Conservation (phyloP, 2,888 invertebrate genomes). For the Spatulosminthurus flaviceps region DNA sequence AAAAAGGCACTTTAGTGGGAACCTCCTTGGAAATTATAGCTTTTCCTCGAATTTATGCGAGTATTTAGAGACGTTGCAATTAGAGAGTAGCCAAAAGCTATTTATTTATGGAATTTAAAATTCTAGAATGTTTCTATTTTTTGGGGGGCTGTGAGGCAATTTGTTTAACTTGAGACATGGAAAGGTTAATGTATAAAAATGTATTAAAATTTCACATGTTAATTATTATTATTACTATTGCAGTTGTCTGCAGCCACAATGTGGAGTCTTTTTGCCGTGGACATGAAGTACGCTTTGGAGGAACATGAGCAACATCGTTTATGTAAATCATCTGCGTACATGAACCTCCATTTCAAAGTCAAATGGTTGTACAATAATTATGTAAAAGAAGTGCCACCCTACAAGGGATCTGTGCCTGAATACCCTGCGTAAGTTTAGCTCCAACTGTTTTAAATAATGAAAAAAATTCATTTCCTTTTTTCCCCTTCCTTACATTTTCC, state of each 20-base stretch:
- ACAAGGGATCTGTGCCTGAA: conserved; percentile 96
- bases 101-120: neutral
- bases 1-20: no score
- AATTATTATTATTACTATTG: conserved; percentile 54
- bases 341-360: conserved; percentile 99
- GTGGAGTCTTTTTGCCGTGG: conserved; percentile 96
- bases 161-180: neutral
- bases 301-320: conserved; percentile 95
- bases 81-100: neutral
- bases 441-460: no score
- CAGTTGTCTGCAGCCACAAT: conserved; percentile 96
- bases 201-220: no score
- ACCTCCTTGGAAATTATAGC: no score
- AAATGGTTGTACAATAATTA: conserved; percentile 99
- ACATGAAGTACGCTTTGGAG: conserved; percentile 97
- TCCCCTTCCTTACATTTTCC: neutral
- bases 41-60: neutral
- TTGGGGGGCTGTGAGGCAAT: neutral
- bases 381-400: conserved; percentile 96
- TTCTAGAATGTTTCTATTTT: no score
- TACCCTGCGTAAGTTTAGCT: conserved; percentile 82
- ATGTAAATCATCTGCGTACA: conserved; percentile 98
- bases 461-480: neutral
- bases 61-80: neutral
- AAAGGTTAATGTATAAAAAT: neutral